phyloP scores from a whole-genome alignment of 2,113 vertebrate species.

The Turnix velox region DNA sequence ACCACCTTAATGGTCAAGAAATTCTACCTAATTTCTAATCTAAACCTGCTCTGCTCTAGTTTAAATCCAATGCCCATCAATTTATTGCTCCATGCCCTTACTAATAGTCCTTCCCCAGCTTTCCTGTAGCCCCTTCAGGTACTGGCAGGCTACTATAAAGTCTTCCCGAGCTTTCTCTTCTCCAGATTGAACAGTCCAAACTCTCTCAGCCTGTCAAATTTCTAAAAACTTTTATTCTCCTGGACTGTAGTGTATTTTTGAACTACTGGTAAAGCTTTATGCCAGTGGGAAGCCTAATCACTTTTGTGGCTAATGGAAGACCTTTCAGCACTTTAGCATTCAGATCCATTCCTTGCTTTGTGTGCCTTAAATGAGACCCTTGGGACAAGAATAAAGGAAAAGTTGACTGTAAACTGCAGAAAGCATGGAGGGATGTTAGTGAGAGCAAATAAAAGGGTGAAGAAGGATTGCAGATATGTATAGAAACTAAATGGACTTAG shows the following conservation, averaged over 20 bases:
- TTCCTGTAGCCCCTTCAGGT: no score
- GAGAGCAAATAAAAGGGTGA: background rate
- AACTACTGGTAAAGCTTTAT: background rate
- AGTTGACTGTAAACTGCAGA: background rate
- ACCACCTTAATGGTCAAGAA: no score
- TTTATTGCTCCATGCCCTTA: no score
- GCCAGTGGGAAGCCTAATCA: background rate
- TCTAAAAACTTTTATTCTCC: background rate
- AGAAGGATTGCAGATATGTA: background rate
- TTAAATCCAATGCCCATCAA: no score
- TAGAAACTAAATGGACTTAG: background rate
- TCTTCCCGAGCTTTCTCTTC: no score
- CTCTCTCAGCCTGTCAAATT: no score
- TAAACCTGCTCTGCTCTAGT: no score
- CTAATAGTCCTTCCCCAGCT: no score
- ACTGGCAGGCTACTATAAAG: no score
- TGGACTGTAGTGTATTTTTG: background rate
- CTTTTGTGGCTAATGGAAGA: background rate
- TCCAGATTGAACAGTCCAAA: no score
- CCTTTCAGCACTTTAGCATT: background rate
- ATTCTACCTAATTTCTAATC: no score
- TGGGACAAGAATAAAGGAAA: background rate
- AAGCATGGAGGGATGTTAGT: background rate
- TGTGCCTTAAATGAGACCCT: background rate
- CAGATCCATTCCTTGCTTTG: background rate